Conservation (phyloP, 2,113 vertebrate genomes). For the Macrotus californicus region DNA sequence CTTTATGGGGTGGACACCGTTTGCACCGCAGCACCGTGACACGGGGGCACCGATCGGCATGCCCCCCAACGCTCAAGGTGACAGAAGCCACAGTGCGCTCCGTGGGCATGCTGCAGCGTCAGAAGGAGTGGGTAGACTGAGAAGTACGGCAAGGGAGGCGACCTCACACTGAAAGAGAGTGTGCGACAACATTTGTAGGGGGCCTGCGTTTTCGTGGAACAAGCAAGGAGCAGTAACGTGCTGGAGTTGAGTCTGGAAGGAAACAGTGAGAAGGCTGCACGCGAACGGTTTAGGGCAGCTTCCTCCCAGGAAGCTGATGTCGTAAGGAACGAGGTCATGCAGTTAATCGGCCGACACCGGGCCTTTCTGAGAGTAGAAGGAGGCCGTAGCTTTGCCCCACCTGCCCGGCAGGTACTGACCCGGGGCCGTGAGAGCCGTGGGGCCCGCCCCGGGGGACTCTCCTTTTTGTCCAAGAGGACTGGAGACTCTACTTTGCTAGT, state of each 20-base stretch:
- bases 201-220: not conserved
- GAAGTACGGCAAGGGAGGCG: accelerated
- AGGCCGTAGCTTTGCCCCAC: not conserved
- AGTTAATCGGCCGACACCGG: accelerated
- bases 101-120: accelerated
- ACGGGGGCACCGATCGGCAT: accelerated
- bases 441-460: not conserved
- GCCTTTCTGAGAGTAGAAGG: not conserved
- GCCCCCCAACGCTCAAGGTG: not conserved
- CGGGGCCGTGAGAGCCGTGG: accelerated
- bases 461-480: too few relatives aligned
- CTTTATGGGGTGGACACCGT: not conserved
- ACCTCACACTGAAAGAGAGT: accelerated
- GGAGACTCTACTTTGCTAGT: accelerated
- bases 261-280: accelerated
- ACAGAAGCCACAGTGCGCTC: accelerated
- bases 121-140: accelerated
- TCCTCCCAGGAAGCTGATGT: not conserved
- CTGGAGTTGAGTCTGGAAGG: too few relatives aligned
- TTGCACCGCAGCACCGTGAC: accelerated
- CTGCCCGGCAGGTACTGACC: accelerated
- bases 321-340: accelerated
- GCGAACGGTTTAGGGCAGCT: accelerated
- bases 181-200: accelerated
- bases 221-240: not conserved